A percentile compares a stretch with the other conserved stretches of the same genome.
These are phyloP conservation scores for Ellobium chinense DNA, from an alignment of 2,888 invertebrate species.

Conservation along the genomic window DNA sequence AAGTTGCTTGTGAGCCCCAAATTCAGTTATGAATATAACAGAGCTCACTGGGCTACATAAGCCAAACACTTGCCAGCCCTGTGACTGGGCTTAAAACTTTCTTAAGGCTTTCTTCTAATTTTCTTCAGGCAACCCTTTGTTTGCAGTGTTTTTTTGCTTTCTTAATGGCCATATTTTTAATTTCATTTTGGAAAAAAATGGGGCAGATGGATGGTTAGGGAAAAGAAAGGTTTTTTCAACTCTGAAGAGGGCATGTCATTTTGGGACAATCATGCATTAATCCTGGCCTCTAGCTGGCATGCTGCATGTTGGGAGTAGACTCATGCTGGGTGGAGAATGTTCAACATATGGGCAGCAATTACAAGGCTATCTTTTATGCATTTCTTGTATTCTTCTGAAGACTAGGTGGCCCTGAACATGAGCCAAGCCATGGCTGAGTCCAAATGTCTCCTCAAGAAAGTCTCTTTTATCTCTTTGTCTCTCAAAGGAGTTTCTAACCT, in stretches of 20 bases:
- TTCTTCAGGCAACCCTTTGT: constrained; percentile 51
- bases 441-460: neutral
- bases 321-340: constrained; percentile 17
- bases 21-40: constrained; percentile 63
- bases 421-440: neutral
- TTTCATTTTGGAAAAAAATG: neutral
- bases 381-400: neutral
- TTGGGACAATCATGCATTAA: constrained; percentile 3
- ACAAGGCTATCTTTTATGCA: constrained; percentile 18
- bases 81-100: constrained; percentile 43
- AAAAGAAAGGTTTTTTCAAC: neutral
- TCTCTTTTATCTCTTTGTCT: constrained; percentile 17
- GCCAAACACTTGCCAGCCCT: constrained; percentile 53
- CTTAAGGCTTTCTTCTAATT: constrained; percentile 38
- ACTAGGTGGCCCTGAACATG: neutral
- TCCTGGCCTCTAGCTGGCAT: constrained; percentile 26
- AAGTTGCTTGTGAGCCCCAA: constrained; percentile 67
- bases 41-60: constrained; percentile 45
- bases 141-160: constrained; percentile 47
- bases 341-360: constrained; percentile 42
- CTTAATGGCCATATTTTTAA: constrained; percentile 36
- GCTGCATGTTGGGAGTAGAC: constrained; percentile 19
- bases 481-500: no score
- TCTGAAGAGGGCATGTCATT: constrained; percentile 25
- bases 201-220: constrained; percentile 35